These are phyloP conservation scores for Phylloscopus collybita DNA, from an alignment of 2,797 vertebrate genomes.

Conservation along the genomic window DNA sequence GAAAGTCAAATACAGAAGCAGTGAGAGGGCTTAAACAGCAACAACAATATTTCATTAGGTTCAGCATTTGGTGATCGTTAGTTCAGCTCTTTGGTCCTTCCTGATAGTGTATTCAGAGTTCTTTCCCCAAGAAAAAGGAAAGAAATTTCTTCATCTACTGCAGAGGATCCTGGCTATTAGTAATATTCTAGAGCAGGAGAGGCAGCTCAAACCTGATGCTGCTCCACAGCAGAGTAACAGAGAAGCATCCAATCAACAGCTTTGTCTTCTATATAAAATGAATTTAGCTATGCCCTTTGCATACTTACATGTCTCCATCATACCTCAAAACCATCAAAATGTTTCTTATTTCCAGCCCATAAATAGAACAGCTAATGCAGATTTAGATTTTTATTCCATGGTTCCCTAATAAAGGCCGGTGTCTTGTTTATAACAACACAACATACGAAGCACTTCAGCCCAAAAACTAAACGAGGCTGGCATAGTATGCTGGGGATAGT, in stretches of 20 bases:
- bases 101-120: not conserved
- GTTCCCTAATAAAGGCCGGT: not conserved
- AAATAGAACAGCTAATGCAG: not conserved
- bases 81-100: not conserved
- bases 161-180: not conserved
- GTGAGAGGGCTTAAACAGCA: not conserved
- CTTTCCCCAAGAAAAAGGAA: not conserved
- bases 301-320: not conserved
- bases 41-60: not conserved
- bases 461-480: not conserved
- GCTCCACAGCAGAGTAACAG: not conserved
- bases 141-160: not conserved
- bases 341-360: not conserved
- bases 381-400: not conserved
- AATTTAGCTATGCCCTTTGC: not conserved
- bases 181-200: not conserved
- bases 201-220: not conserved
- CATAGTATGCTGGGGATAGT: not conserved
- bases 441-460: rapidly evolving
- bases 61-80: not conserved
- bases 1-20: not conserved
- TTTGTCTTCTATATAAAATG: not conserved
- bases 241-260: not conserved
- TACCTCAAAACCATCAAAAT: not conserved
- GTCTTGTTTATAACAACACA: not conserved